phyloP scores from a whole-genome alignment of 1,140 invertebrate species.

The Papilio helenus region DNA sequence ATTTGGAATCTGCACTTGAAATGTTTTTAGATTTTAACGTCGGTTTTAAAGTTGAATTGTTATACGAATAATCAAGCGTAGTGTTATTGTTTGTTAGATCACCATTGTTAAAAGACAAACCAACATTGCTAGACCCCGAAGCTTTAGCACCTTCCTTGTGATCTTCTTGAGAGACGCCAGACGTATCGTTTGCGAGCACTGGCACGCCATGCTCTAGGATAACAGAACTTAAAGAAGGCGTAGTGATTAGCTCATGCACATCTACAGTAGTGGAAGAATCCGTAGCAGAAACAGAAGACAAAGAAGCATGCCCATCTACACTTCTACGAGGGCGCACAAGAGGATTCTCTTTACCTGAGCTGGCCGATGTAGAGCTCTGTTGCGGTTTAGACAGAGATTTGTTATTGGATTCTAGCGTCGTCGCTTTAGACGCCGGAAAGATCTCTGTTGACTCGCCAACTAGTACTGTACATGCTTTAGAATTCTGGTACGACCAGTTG shows the following conservation, averaged over 20 bases:
- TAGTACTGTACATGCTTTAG: conserved; percentile 91
- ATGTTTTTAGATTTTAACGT: conserved; percentile 37
- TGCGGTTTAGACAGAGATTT: conserved; percentile 84
- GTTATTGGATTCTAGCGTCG: conserved; percentile 84
- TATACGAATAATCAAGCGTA: conserved; percentile 39
- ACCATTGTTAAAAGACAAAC: conserved; percentile 57
- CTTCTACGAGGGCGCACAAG: conserved; percentile 86
- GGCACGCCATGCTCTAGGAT: conserved; percentile 80
- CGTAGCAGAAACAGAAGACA: conserved; percentile 73
- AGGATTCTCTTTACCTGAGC: conserved; percentile 84
- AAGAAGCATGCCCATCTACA: conserved; percentile 85
- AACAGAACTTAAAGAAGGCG: conserved; percentile 71
- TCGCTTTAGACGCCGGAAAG: conserved; percentile 85
- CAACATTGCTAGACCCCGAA: conserved; percentile 62
- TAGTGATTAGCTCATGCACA: conserved; percentile 78
- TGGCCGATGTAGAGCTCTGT: conserved; percentile 73
- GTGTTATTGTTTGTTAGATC: conserved; percentile 50
- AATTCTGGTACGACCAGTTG: conserved; percentile 91
- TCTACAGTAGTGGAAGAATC: conserved; percentile 74
- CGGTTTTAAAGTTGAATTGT: conserved; percentile 10
- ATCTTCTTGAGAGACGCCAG: conserved; percentile 51
- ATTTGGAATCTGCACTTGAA: conserved; percentile 34
- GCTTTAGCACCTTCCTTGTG: conserved; percentile 56
- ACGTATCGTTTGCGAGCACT: conserved; percentile 47
- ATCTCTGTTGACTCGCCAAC: conserved; percentile 89